A percentile compares a stretch with the other conserved stretches of the same genome.
Evolutionary conservation across 2,888 invertebrate species (phyloP).

Genomic region (Opisthograptis luteolata): DNA sequence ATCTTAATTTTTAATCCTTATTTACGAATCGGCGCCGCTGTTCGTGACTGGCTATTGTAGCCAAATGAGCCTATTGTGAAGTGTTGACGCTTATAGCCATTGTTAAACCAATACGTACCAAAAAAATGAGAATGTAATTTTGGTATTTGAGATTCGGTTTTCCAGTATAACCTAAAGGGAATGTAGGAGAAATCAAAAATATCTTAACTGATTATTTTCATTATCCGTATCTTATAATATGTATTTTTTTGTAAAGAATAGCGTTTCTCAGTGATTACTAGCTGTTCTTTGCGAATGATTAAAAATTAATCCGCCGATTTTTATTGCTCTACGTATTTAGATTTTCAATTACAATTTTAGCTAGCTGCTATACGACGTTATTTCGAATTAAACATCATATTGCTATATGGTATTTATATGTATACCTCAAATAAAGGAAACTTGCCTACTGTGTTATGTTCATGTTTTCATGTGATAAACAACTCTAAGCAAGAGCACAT

Average conservation of each 20-base stretch:
- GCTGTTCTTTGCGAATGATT: not conserved
- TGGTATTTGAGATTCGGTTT: no score
- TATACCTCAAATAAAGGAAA: no score
- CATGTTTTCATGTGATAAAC: not conserved
- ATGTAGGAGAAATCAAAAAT: no score
- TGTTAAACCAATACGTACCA: not conserved
- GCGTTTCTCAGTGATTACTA: not conserved
- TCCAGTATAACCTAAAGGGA: no score
- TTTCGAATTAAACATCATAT: not conserved
- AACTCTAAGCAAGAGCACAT: not conserved
- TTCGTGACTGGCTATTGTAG: not conserved
- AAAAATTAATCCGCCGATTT: slow-evolving; percentile 6
- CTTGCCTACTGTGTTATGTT: not conserved
- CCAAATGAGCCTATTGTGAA: not conserved
- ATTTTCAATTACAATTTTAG: not conserved
- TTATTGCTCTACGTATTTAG: not conserved
- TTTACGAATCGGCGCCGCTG: no score
- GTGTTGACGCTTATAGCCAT: not conserved
- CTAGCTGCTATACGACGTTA: not conserved
- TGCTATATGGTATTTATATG: no score
- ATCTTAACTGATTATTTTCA: no score
- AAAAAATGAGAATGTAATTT: no score
- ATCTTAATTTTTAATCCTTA: not conserved
- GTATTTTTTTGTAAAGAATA: not conserved
- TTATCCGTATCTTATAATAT: no score